Evolutionary conservation across 30 jellyfish, hydroid and myxozoan species (phyloP).

Genomic region (Mastigias papua): DNA sequence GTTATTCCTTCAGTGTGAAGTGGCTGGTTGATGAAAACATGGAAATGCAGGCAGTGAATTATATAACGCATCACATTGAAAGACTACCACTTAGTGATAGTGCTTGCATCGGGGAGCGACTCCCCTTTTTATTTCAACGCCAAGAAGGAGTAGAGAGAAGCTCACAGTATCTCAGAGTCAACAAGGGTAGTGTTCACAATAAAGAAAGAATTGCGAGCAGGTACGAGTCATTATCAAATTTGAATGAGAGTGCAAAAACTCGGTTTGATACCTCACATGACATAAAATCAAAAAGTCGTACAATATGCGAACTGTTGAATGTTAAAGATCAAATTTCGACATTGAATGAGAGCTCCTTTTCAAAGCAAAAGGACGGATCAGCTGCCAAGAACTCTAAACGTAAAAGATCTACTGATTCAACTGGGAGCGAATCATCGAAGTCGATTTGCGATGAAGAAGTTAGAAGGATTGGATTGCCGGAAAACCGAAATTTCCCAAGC

Average conservation of each 20-base stretch:
- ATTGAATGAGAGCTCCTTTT: not conserved
- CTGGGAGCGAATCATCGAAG: conserved; percentile 31
- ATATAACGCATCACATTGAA: conserved; percentile 41
- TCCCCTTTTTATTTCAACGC: conserved; percentile 22
- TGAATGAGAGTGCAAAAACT: conserved; percentile 24
- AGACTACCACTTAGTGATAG: conserved; percentile 46
- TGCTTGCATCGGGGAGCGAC: conserved; percentile 1
- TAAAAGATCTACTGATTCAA: conserved; percentile 51
- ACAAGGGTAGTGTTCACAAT: conserved; percentile 17
- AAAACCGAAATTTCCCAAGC: conserved; percentile 12
- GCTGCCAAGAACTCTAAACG: conserved; percentile 20
- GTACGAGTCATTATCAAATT: conserved; percentile 27
- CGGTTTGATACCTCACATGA: conserved; percentile 26
- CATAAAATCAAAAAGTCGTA: conserved; percentile 15
- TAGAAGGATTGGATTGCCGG: conserved; percentile 22
- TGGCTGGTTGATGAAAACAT: conserved; percentile 19
- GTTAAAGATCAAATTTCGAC: conserved; percentile 15
- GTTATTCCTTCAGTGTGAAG: not conserved
- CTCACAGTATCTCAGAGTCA: conserved; percentile 2
- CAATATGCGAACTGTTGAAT: conserved; percentile 21
- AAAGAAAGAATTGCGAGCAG: conserved; percentile 46
- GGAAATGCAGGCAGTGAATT: conserved; percentile 57
- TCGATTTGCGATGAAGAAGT: conserved; percentile 65
- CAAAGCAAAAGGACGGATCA: conserved; percentile 32
- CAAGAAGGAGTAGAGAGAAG: conserved; percentile 34